Conservation (phyloP, 2,113 vertebrate species). For the Anoplopoma fimbria region DNA sequence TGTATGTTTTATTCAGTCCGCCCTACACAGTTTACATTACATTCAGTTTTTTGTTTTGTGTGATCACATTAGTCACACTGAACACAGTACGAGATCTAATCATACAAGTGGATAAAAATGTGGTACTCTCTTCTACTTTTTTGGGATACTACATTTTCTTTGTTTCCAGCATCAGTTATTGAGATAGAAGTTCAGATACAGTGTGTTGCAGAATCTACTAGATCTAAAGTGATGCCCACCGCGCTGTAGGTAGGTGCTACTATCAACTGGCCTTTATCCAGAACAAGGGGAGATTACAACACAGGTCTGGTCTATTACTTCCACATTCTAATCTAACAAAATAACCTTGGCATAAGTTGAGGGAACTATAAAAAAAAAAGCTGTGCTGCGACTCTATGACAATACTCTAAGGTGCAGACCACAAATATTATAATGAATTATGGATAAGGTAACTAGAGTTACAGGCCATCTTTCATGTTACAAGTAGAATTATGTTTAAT, state of each 20-base stretch:
- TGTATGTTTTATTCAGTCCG: background rate
- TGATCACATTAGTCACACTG: conserved; percentile 48
- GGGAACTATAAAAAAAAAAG: conserved; percentile 23
- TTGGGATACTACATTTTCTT: conserved; percentile 33
- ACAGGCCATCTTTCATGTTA: background rate
- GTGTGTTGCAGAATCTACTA: conserved; percentile 12
- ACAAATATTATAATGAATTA: background rate
- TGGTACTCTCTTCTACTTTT: conserved; percentile 1
- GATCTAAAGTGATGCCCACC: conserved; percentile 29
- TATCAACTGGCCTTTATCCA: conserved; percentile 54
- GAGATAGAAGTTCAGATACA: conserved; percentile 34
- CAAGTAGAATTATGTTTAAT: background rate
- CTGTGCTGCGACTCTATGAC: background rate
- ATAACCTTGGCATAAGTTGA: conserved; percentile 48
- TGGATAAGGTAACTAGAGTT: background rate
- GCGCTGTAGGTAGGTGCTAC: conserved; percentile 43
- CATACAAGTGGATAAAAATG: conserved; percentile 3
- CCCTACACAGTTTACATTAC: background rate
- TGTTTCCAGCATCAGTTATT: conserved; percentile 11
- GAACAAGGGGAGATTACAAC: conserved; percentile 20
- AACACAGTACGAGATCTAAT: conserved; percentile 27
- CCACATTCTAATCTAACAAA: conserved; percentile 27
- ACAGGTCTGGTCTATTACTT: conserved; percentile 22
- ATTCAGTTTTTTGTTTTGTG: conserved; percentile 22
- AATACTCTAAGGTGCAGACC: background rate